Evolutionary conservation across 2,888 invertebrate species (phyloP).

Genomic region (Cenopis cana): DNA sequence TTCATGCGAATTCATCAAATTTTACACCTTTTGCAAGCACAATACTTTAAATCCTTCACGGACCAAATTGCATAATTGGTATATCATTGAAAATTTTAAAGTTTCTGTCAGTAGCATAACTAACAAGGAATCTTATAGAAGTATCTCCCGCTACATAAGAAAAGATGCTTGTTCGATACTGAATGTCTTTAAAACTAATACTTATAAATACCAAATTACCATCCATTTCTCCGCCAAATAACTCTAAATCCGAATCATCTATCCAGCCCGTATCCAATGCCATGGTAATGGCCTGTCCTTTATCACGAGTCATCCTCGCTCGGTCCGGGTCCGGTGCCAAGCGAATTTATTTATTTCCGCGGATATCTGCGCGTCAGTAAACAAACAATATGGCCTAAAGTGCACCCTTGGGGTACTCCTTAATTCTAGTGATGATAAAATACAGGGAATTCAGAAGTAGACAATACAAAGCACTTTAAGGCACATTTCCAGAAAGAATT

Average conservation of each 20-base stretch:
- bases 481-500: not conserved
- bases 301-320: constrained; percentile 7
- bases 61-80: constrained; percentile 23
- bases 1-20: constrained; percentile 32
- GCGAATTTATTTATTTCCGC: constrained; percentile 11
- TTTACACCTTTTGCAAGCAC: constrained; percentile 28
- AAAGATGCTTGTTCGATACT: not conserved
- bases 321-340: constrained; percentile 2
- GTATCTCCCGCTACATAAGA: not conserved
- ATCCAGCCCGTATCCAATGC: constrained; percentile 1
- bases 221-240: not conserved
- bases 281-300: constrained; percentile 4
- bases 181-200: not conserved
- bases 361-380: not conserved
- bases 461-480: not conserved
- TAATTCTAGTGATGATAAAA: not conserved
- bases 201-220: not conserved
- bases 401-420: constrained; percentile 1
- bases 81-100: constrained; percentile 29
- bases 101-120: not conserved
- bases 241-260: constrained; percentile 5
- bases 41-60: constrained; percentile 36
- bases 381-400: not conserved
- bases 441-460: not conserved
- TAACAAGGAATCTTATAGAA: too few relatives aligned